Conservation (phyloP, 2,113 vertebrate genomes). For the Lethenteron reissneri region DNA sequence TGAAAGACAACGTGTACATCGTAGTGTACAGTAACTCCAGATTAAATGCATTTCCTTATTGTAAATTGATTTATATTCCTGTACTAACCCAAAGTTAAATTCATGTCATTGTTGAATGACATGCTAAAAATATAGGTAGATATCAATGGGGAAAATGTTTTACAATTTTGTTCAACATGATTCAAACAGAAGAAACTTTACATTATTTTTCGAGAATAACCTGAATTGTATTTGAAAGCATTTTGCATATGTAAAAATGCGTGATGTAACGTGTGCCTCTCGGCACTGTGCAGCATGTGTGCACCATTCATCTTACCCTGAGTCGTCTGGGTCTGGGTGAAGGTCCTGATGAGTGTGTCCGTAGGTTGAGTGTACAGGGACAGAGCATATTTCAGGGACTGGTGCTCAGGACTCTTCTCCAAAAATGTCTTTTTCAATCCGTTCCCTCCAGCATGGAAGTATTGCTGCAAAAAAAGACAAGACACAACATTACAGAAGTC, state of each 20-base stretch:
- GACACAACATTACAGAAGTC: not conserved
- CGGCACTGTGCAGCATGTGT: not conserved
- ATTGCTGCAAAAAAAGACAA: conserved; percentile 8
- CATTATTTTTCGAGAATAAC: conserved; percentile 19
- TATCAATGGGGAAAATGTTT: too few relatives aligned
- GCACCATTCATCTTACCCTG: conserved; percentile 45
- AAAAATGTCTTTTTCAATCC: conserved; percentile 91
- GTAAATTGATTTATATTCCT: too few relatives aligned
- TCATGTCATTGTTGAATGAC: too few relatives aligned
- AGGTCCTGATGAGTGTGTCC: conserved; percentile 90
- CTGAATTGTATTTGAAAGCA: conserved; percentile 7
- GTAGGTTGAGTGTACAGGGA: conserved; percentile 94
- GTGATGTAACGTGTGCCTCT: not conserved
- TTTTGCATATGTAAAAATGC: not conserved
- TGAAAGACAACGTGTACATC: too few relatives aligned
- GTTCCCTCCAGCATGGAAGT: conserved; percentile 84
- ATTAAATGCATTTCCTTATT: too few relatives aligned
- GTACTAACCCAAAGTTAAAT: too few relatives aligned
- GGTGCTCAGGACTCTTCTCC: conserved; percentile 79
- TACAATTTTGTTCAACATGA: too few relatives aligned
- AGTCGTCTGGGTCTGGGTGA: conserved; percentile 69
- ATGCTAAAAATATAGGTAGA: too few relatives aligned
- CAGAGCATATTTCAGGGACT: conserved; percentile 76
- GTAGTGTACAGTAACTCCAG: too few relatives aligned
- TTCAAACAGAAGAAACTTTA: conserved; percentile 18